Percentiles rank a stretch among this genome's conserved stretches.
Conservation (phyloP, 1,140 invertebrate species). For the Hermetia illucens region DNA sequence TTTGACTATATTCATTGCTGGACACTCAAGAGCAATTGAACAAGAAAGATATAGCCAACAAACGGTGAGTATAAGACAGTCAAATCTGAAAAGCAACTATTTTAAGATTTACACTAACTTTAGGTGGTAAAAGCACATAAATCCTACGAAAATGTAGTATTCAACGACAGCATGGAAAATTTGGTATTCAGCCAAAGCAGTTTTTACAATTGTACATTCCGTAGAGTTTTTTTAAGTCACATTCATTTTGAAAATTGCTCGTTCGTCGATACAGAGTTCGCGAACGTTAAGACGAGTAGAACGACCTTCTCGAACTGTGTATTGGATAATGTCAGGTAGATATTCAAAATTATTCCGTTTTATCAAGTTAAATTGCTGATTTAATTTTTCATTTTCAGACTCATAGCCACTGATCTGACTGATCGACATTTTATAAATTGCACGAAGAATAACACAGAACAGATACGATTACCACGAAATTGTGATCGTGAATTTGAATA, state of each 20-base stretch:
- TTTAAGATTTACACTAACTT: not conserved
- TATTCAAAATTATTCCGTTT: not conserved
- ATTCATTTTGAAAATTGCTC: constrained; percentile 38
- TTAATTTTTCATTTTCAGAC: constrained; percentile 23
- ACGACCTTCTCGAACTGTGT: constrained; percentile 36
- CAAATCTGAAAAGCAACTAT: too few relatives aligned
- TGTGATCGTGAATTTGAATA: constrained; percentile 29
- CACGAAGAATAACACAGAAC: constrained; percentile 33
- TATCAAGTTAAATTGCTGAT: constrained; percentile 1
- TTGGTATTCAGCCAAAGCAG: not conserved
- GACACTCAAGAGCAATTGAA: constrained; percentile 3
- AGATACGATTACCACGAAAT: constrained; percentile 20
- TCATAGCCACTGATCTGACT: constrained; percentile 37
- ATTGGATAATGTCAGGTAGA: constrained; percentile 33
- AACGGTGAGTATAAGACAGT: too few relatives aligned
- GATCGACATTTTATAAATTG: constrained; percentile 33
- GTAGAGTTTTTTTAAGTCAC: constrained; percentile 36
- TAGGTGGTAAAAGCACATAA: constrained; percentile 10
- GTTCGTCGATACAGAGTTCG: constrained; percentile 35
- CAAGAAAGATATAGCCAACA: not conserved
- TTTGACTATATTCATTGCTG: constrained; percentile 1
- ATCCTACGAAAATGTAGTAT: constrained; percentile 35
- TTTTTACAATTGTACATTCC: constrained; percentile 29
- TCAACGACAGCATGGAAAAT: constrained; percentile 23
- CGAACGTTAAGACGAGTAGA: constrained; percentile 36